Percentiles rank a stretch among this genome's conserved stretches.
Evolutionary conservation across 2,888 invertebrate genomes (phyloP).

Genomic region (Syritta pipiens): DNA sequence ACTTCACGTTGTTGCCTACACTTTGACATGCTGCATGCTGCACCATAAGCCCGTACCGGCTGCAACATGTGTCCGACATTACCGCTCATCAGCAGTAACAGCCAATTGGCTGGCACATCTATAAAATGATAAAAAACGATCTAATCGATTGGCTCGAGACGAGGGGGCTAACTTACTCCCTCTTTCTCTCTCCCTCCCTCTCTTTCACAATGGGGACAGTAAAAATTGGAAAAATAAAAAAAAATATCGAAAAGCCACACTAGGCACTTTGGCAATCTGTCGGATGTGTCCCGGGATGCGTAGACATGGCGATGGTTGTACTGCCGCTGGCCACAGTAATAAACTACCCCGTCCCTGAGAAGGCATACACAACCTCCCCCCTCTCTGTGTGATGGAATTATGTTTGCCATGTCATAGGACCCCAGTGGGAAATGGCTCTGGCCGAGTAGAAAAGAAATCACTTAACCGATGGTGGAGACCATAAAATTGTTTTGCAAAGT

Average conservation of each 20-base stretch:
- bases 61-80: conserved; percentile 14
- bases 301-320: conserved; percentile 26
- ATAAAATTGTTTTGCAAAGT: conserved; percentile 18
- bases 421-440: background rate
- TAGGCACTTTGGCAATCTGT: background rate
- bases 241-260: background rate
- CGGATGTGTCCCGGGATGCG: conserved; percentile 10
- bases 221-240: background rate
- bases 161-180: too few species aligned
- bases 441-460: conserved; percentile 27
- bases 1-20: background rate
- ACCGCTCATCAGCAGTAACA: conserved; percentile 25
- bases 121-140: conserved; percentile 34
- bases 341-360: background rate
- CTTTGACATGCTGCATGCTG: conserved; percentile 6
- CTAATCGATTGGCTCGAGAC: conserved; percentile 24
- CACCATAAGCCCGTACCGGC: background rate
- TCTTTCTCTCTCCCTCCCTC: too few species aligned
- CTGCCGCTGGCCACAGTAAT: conserved; percentile 21
- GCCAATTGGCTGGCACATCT: conserved; percentile 27
- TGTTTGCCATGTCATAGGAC: conserved; percentile 8
- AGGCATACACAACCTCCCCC: conserved; percentile 5
- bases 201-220: background rate
- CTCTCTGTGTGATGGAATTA: background rate
- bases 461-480: conserved; percentile 13